Evolutionary conservation across 2,888 invertebrate genomes (phyloP).

Genomic region (Charanyca ferruginea): DNA sequence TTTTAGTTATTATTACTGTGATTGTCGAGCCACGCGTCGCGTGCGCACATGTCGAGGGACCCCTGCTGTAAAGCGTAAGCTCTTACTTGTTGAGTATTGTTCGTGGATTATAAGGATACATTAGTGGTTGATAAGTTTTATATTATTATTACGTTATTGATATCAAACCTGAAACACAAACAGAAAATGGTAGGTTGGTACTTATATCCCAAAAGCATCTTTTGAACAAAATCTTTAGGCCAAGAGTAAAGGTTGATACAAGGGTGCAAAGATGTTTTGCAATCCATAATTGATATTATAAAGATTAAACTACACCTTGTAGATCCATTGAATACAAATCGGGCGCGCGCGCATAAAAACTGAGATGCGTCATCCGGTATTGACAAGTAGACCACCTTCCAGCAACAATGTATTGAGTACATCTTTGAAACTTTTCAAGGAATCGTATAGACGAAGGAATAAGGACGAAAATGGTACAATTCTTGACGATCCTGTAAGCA

Average conservation of each 20-base stretch:
- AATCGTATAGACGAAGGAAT: slow-evolving; percentile 14
- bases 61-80: slow-evolving; percentile 85
- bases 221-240: not conserved
- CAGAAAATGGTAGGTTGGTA: not conserved
- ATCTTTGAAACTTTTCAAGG: not conserved
- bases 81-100: slow-evolving; percentile 86
- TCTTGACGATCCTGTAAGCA: not conserved
- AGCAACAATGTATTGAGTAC: not conserved
- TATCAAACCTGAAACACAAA: slow-evolving; percentile 10
- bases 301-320: slow-evolving; percentile 64
- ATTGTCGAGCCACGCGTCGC: slow-evolving; percentile 83
- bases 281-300: slow-evolving; percentile 35
- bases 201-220: not conserved
- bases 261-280: slow-evolving; percentile 33
- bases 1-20: slow-evolving; percentile 91
- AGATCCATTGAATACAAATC: slow-evolving; percentile 44
- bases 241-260: slow-evolving; percentile 15
- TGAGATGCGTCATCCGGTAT: slow-evolving; percentile 59
- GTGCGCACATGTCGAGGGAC: slow-evolving; percentile 89
- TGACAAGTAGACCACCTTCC: slow-evolving; percentile 57
- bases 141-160: slow-evolving; percentile 71
- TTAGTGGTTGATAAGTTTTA: slow-evolving; percentile 77
- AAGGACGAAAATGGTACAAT: slow-evolving; percentile 29
- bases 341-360: slow-evolving; percentile 47
- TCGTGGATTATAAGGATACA: slow-evolving; percentile 86